Conservation (phyloP, 2,888 invertebrate species). For the Exephanes ischioxanthus region DNA sequence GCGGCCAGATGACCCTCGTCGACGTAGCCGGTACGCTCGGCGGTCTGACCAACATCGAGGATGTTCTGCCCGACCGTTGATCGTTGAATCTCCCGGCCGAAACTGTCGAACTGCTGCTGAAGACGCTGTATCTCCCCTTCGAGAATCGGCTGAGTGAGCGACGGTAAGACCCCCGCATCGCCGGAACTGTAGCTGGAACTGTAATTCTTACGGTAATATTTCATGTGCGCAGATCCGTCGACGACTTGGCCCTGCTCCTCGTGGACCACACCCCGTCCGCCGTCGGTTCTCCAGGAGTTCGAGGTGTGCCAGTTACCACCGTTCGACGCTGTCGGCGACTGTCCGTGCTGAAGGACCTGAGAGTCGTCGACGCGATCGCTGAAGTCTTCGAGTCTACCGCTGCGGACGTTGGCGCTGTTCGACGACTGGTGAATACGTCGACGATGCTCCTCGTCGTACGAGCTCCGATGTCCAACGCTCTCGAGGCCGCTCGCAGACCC, state of each 20-base stretch:
- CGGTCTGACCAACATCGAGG: background rate
- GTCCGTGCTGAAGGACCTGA: slow-evolving; percentile 10
- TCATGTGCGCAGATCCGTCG: slow-evolving; percentile 73
- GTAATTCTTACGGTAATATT: slow-evolving; percentile 79
- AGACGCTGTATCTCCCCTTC: slow-evolving; percentile 65
- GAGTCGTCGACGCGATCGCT: slow-evolving; percentile 61
- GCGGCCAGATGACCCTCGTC: slow-evolving; percentile 7
- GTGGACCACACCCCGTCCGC: slow-evolving; percentile 64
- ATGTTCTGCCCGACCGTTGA: slow-evolving; percentile 8
- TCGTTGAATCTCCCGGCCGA: slow-evolving; percentile 64
- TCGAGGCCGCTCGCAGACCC: slow-evolving; percentile 2
- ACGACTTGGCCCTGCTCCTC: slow-evolving; percentile 69
- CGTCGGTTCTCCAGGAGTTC: slow-evolving; percentile 66
- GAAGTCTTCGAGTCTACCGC: slow-evolving; percentile 74
- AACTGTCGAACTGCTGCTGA: slow-evolving; percentile 67
- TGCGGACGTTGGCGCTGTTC: slow-evolving; percentile 35
- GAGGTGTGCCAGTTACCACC: slow-evolving; percentile 66
- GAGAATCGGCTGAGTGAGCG: slow-evolving; percentile 40
- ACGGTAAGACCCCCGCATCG: slow-evolving; percentile 54
- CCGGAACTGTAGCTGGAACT: slow-evolving; percentile 74
- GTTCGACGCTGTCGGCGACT: slow-evolving; percentile 9
- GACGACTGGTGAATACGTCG: slow-evolving; percentile 23
- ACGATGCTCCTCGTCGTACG: slow-evolving; percentile 38
- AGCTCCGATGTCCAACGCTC: slow-evolving; percentile 4
- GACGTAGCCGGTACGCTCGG: slow-evolving; percentile 35